phyloP scores from a whole-genome alignment of 2,888 invertebrate species.

The Leptopilina myrica region DNA sequence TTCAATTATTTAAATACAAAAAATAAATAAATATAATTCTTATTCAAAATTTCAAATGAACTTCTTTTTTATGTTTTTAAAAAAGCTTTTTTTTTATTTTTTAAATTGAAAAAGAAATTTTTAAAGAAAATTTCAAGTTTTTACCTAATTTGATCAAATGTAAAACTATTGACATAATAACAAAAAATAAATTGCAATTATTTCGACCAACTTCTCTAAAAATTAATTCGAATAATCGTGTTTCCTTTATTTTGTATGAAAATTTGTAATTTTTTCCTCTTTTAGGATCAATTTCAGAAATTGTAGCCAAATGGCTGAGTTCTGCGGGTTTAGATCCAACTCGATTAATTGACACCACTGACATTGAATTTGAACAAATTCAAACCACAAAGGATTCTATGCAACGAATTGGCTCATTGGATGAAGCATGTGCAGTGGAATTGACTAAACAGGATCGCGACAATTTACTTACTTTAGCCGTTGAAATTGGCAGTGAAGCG shows the following conservation, averaged over 20 bases:
- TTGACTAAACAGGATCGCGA: slow-evolving; percentile 58
- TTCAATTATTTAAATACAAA: too few species aligned
- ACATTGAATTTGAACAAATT: slow-evolving; percentile 70
- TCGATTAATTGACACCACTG: slow-evolving; percentile 72
- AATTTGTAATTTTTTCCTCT: slow-evolving; percentile 2
- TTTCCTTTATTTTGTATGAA: background rate
- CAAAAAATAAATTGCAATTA: too few species aligned
- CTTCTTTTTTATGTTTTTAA: too few species aligned
- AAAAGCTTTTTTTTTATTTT: too few species aligned
- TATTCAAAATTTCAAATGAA: too few species aligned
- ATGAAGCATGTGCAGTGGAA: slow-evolving; percentile 63
- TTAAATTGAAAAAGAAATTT: too few species aligned
- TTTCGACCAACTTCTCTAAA: too few species aligned
- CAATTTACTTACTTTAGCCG: slow-evolving; percentile 54
- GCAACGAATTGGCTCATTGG: slow-evolving; percentile 59
- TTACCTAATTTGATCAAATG: too few species aligned
- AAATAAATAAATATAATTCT: too few species aligned
- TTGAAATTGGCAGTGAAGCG: slow-evolving; percentile 66
- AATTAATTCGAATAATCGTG: too few species aligned
- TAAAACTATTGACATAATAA: too few species aligned
- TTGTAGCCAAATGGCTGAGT: slow-evolving; percentile 92
- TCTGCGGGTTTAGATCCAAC: slow-evolving; percentile 84
- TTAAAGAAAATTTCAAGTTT: too few species aligned
- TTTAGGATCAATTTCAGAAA: slow-evolving; percentile 90
- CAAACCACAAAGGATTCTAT: slow-evolving; percentile 59